phyloP scores from a whole-genome alignment of 2,113 vertebrate species.

The Zosterops lateralis region DNA sequence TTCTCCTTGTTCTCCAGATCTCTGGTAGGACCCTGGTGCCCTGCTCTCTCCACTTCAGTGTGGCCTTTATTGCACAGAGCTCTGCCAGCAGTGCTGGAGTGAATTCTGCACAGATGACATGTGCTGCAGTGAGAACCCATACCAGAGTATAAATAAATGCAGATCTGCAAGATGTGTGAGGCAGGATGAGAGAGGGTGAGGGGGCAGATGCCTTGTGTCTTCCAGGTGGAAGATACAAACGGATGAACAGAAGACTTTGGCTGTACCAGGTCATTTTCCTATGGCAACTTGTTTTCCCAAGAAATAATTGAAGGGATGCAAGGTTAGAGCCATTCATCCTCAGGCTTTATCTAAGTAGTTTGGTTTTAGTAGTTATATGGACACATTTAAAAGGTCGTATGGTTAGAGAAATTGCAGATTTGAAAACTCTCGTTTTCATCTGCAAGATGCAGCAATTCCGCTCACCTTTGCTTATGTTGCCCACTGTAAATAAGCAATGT shows the following conservation, averaged over 20 bases:
- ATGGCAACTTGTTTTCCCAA: neutral
- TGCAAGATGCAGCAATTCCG: neutral
- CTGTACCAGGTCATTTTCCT: neutral
- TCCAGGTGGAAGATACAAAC: neutral
- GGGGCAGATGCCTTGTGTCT: neutral
- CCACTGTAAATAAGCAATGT: neutral
- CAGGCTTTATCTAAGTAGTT: neutral
- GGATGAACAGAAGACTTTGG: neutral
- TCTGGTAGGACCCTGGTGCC: neutral
- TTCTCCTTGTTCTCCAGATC: neutral
- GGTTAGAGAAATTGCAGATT: neutral
- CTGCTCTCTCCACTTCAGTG: neutral
- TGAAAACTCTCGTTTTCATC: neutral
- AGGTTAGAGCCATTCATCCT: neutral
- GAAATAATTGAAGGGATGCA: neutral
- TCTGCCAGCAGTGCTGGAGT: neutral
- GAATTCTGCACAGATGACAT: neutral
- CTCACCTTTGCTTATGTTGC: neutral
- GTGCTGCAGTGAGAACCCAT: accelerated
- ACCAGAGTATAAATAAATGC: neutral
- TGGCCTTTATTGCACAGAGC: neutral
- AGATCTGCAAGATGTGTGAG: neutral
- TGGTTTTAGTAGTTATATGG: neutral
- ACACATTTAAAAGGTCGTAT: neutral
- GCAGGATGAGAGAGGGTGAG: neutral